Evolutionary conservation across 2,797 vertebrate species (phyloP).

Genomic region (Falco naumanni): DNA sequence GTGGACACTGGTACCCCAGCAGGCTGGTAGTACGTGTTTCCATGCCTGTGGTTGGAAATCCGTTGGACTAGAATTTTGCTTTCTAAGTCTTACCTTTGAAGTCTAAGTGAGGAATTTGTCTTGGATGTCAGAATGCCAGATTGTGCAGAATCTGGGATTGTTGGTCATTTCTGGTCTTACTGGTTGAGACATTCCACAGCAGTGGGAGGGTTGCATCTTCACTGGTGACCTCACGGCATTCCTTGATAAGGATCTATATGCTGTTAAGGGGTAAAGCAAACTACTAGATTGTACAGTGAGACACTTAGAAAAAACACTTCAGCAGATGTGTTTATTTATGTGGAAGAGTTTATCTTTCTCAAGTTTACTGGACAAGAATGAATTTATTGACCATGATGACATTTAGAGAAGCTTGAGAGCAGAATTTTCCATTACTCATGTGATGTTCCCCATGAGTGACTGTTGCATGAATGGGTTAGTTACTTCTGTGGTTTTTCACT

Average conservation of each 20-base stretch:
- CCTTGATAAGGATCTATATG: neutral
- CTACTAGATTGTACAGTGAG: neutral
- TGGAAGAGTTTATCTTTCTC: neutral
- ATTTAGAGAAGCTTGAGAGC: neutral
- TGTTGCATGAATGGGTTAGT: constrained; percentile 3
- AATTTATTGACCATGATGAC: neutral
- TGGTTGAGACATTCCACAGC: neutral
- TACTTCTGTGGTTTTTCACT: constrained; percentile 36
- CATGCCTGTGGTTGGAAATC: accelerated
- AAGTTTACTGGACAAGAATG: neutral
- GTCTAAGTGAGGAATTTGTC: neutral
- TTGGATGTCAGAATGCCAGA: neutral
- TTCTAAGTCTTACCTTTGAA: neutral
- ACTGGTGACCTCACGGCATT: neutral
- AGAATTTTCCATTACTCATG: neutral
- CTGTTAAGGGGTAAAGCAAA: neutral
- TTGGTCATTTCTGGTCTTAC: neutral
- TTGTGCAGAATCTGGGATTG: neutral
- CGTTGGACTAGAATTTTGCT: neutral
- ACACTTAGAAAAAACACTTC: neutral
- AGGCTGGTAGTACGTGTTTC: neutral
- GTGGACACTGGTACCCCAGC: neutral
- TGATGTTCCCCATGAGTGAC: neutral
- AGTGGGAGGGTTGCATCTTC: neutral
- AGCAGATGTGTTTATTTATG: neutral